phyloP scores from a whole-genome alignment of 2,888 invertebrate species.

The Ferdinandea cuprea region DNA sequence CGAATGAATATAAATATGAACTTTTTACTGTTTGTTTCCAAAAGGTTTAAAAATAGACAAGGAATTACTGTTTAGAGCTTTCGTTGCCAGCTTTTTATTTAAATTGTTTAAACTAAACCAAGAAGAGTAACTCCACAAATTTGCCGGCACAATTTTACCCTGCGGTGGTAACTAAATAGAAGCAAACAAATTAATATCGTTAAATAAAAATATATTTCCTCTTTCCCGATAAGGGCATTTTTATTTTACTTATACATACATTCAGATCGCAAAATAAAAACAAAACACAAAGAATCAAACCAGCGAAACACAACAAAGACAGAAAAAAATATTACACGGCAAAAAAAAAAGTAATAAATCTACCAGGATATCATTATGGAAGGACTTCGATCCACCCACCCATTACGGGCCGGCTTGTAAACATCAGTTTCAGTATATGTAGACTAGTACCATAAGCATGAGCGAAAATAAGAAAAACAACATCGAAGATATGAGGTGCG shows the following conservation, averaged over 20 bases:
- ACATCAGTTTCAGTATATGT: slow-evolving; percentile 61
- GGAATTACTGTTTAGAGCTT: too few relatives aligned
- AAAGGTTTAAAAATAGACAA: too few relatives aligned
- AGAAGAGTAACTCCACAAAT: too few relatives aligned
- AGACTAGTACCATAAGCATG: slow-evolving; percentile 52
- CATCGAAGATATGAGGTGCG: not conserved
- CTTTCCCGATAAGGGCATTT: slow-evolving; percentile 46
- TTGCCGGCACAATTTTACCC: too few relatives aligned
- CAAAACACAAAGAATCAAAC: slow-evolving; percentile 34
- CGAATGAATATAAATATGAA: too few relatives aligned
- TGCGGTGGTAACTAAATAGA: not conserved
- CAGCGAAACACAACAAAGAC: slow-evolving; percentile 40
- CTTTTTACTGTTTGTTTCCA: too few relatives aligned
- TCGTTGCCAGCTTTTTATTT: too few relatives aligned
- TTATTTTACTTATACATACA: slow-evolving; percentile 38
- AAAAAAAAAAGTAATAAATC: slow-evolving; percentile 63
- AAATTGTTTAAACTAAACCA: too few relatives aligned
- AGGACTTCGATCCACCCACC: slow-evolving; percentile 74
- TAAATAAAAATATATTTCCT: slow-evolving; percentile 7
- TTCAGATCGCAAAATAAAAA: slow-evolving; percentile 21
- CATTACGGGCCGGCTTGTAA: slow-evolving; percentile 70
- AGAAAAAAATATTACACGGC: slow-evolving; percentile 14
- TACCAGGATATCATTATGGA: slow-evolving; percentile 71
- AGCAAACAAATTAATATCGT: not conserved
- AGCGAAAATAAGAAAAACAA: slow-evolving; percentile 12